A percentile compares a stretch with the other conserved stretches of the same genome.
Evolutionary conservation across 1,140 invertebrate species (phyloP).

Genomic region (Drosophila auraria): DNA sequence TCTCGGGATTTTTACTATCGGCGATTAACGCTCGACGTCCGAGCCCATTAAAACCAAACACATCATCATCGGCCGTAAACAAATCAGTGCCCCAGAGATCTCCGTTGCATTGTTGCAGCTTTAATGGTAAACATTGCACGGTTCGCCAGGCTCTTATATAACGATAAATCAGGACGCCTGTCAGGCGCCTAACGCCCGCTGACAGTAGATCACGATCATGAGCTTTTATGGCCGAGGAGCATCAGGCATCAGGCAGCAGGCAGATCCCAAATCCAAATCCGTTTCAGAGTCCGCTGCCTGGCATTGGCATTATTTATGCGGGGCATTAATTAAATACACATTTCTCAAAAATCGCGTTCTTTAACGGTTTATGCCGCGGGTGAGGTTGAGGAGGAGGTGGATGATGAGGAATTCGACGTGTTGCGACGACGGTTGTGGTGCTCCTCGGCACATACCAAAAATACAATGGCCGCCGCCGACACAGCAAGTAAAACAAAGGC

Average conservation of each 20-base stretch:
- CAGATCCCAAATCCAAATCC: slow-evolving; percentile 13
- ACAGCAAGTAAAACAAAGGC: slow-evolving; percentile 42
- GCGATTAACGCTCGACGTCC: slow-evolving; percentile 17
- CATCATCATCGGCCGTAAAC: slow-evolving; percentile 29
- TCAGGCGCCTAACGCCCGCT: slow-evolving; percentile 16
- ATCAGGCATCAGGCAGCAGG: neutral
- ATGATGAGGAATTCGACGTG: slow-evolving; percentile 36
- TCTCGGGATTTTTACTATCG: slow-evolving; percentile 34
- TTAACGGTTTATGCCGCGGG: slow-evolving; percentile 17
- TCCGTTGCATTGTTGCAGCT: slow-evolving; percentile 62
- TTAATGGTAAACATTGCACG: slow-evolving; percentile 53
- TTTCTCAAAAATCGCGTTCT: slow-evolving; percentile 50
- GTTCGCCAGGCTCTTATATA: slow-evolving; percentile 60
- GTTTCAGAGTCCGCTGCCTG: slow-evolving; percentile 13
- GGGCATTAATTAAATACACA: slow-evolving; percentile 59
- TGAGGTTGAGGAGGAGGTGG: slow-evolving; percentile 1
- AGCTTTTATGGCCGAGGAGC: slow-evolving; percentile 1
- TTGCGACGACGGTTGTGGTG: slow-evolving; percentile 22
- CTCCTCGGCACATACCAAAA: slow-evolving; percentile 46
- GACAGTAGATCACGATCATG: neutral
- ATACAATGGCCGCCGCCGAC: slow-evolving; percentile 45
- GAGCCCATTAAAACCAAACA: slow-evolving; percentile 40
- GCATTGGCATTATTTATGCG: slow-evolving; percentile 57
- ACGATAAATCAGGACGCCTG: slow-evolving; percentile 51
- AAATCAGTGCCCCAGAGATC: slow-evolving; percentile 45